These are phyloP conservation scores for Rhagoletis pomonella DNA, from an alignment of 1,140 invertebrate genomes.

Conservation along the genomic window DNA sequence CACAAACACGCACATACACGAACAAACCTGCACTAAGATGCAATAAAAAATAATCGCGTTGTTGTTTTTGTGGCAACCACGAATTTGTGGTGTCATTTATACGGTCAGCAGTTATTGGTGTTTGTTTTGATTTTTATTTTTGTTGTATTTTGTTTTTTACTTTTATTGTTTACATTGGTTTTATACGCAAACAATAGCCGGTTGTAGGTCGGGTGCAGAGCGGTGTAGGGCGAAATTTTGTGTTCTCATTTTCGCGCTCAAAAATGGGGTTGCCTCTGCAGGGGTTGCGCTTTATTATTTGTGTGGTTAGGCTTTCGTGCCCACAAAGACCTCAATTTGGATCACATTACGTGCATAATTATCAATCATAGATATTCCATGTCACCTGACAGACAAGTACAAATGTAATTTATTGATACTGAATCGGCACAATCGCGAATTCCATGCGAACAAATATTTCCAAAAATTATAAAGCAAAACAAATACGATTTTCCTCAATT, in stretches of 20 bases:
- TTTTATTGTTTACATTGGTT: too few relatives aligned
- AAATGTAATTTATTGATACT: not conserved
- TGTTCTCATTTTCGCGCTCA: conserved; percentile 15
- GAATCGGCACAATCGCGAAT: too few relatives aligned
- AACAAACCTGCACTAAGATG: too few relatives aligned
- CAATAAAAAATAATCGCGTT: not conserved
- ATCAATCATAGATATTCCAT: not conserved
- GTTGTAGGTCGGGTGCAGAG: not conserved
- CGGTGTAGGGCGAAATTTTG: not conserved
- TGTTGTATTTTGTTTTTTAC: not conserved
- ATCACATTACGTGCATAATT: not conserved
- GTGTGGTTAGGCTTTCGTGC: not conserved
- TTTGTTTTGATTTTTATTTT: conserved; percentile 35
- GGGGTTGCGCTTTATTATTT: not conserved
- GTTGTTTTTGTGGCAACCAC: conserved; percentile 14
- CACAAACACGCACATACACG: not conserved
- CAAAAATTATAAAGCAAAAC: too few relatives aligned
- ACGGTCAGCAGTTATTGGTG: conserved; percentile 32
- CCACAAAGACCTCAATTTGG: not conserved
- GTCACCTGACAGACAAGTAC: not conserved
- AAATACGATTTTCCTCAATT: too few relatives aligned
- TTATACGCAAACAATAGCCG: too few relatives aligned
- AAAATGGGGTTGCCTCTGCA: not conserved
- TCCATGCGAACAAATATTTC: too few relatives aligned
- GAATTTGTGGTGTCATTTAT: conserved; percentile 41